Percentiles rank a stretch among this genome's conserved stretches.
Evolutionary conservation across 2,797 vertebrate species (phyloP).

Genomic region (Falco novaeseelandiae): DNA sequence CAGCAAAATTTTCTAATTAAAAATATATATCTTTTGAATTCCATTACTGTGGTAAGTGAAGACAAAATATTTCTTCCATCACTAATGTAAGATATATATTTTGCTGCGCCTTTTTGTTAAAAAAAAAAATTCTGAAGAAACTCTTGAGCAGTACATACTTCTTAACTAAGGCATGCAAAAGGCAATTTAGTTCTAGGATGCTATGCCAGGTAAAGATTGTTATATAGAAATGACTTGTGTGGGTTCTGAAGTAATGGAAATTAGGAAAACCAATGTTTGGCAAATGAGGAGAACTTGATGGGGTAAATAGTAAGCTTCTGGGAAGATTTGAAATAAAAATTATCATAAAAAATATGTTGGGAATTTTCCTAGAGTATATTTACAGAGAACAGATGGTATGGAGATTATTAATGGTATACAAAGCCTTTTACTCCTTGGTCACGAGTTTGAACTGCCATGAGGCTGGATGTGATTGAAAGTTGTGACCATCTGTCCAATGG

Average conservation of each 20-base stretch:
- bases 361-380: conserved; percentile 28
- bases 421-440: conserved; percentile 62
- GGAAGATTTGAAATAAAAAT: conserved; percentile 46
- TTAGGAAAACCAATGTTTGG: background rate
- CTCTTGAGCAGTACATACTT: background rate
- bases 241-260: background rate
- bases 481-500: conserved; percentile 55
- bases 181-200: background rate
- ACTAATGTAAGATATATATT: accelerated
- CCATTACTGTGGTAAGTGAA: background rate
- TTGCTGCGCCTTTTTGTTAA: background rate
- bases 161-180: background rate
- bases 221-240: background rate
- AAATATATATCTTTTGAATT: background rate
- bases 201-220: background rate
- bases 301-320: conserved; percentile 20
- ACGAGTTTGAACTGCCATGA: conserved; percentile 26
- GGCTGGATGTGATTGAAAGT: conserved; percentile 54
- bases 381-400: conserved; percentile 39
- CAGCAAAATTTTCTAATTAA: background rate
- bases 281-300: background rate
- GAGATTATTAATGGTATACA: conserved; percentile 50
- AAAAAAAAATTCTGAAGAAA: background rate
- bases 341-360: conserved; percentile 44
- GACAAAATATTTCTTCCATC: accelerated